A percentile compares a stretch with the other conserved stretches of the same genome.
Evolutionary conservation across 2,113 vertebrate species (phyloP).

Genomic region (Cynocephalus volans): DNA sequence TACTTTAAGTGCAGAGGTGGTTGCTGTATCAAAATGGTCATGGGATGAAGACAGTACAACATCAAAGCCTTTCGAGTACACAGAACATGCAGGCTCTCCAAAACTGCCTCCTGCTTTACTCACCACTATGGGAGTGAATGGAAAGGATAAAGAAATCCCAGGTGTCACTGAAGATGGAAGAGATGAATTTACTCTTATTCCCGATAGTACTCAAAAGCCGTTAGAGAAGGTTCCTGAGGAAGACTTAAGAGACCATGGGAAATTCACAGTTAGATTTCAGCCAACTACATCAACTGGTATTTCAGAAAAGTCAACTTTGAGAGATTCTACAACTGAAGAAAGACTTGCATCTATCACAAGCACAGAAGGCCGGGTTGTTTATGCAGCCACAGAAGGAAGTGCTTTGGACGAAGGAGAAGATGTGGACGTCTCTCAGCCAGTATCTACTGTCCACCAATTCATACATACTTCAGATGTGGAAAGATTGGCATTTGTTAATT

Average conservation of each 20-base stretch:
- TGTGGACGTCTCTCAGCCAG: constrained; percentile 19
- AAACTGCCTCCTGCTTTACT: constrained; percentile 55
- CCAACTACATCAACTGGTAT: background rate
- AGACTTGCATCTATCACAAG: constrained; percentile 42
- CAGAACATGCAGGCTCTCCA: constrained; percentile 35
- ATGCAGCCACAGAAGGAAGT: constrained; percentile 79
- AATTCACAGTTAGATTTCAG: constrained; percentile 62
- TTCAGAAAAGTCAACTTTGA: constrained; percentile 51
- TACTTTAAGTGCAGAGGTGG: constrained; percentile 75
- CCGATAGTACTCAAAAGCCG: constrained; percentile 43
- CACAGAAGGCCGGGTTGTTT: background rate
- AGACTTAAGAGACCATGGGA: constrained; percentile 53
- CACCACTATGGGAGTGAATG: constrained; percentile 35
- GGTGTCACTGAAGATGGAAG: constrained; percentile 67
- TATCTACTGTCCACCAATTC: constrained; percentile 59
- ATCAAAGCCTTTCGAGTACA: constrained; percentile 52
- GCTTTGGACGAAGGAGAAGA: constrained; percentile 74
- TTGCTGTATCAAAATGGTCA: constrained; percentile 81
- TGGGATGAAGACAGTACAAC: constrained; percentile 74
- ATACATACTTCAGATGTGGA: constrained; percentile 80
- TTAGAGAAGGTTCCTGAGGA: constrained; percentile 35
- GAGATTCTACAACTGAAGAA: constrained; percentile 56
- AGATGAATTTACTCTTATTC: constrained; percentile 66
- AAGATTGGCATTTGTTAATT: constrained; percentile 79
- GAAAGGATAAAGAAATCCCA: constrained; percentile 41